Evolutionary conservation across 2,888 invertebrate genomes (phyloP).

Genomic region (Anorthoa munda): DNA sequence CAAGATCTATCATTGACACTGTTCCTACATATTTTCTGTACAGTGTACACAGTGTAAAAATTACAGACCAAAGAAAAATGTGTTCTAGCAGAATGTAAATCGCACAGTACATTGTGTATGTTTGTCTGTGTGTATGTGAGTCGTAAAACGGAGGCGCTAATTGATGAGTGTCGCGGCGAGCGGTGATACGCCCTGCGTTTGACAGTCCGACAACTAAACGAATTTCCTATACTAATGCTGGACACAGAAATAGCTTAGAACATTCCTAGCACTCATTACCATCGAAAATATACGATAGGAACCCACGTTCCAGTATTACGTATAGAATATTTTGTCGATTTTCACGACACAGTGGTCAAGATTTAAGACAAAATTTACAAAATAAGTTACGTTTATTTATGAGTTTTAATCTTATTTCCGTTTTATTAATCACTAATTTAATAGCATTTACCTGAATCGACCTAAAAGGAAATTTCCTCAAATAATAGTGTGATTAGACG

Average conservation of each 20-base stretch:
- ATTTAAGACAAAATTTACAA: not conserved
- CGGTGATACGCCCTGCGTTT: constrained; percentile 75
- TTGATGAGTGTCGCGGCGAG: constrained; percentile 70
- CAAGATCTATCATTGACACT: constrained; percentile 38
- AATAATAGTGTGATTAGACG: not conserved
- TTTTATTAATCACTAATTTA: not conserved
- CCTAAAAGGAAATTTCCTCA: not conserved
- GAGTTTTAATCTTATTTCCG: not conserved
- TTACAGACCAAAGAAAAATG: constrained; percentile 17
- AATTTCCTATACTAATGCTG: constrained; percentile 69
- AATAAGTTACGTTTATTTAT: not conserved
- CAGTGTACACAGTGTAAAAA: constrained; percentile 14
- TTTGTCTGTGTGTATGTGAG: constrained; percentile 44
- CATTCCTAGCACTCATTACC: constrained; percentile 66
- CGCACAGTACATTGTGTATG: constrained; percentile 37
- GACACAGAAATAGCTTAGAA: constrained; percentile 67
- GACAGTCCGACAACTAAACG: constrained; percentile 72
- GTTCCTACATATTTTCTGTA: constrained; percentile 13
- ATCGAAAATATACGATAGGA: constrained; percentile 46
- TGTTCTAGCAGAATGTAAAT: constrained; percentile 34
- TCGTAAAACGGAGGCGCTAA: constrained; percentile 69
- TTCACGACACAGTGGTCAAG: not conserved
- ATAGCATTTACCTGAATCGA: not conserved
- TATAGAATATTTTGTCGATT: not conserved
- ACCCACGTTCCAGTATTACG: not conserved